Conservation (phyloP, 2,888 invertebrate species). For the Marasmarcha lunaedactyla region DNA sequence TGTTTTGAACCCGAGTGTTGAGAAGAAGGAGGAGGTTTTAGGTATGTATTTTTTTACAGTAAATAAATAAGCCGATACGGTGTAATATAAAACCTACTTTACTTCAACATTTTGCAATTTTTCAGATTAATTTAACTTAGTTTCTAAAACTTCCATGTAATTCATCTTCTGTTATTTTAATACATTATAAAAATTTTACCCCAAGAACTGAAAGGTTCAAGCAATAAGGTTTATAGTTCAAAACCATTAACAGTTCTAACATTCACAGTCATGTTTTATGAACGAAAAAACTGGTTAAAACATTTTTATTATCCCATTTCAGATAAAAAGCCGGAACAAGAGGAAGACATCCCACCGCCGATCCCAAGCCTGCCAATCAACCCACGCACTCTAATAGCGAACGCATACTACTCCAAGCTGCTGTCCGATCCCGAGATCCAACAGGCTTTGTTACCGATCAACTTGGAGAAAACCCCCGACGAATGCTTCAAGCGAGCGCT, state of each 20-base stretch:
- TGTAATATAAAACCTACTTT: no score
- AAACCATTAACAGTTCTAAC: no score
- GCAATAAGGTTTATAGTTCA: no score
- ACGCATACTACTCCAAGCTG: constrained; percentile 84
- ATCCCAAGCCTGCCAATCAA: constrained; percentile 63
- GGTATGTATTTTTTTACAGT: no score
- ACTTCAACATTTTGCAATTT: no score
- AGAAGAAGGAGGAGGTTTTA: constrained; percentile 14
- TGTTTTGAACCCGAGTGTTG: constrained; percentile 25
- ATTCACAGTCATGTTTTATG: no score
- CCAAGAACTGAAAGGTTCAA: constrained; percentile 18
- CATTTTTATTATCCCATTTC: no score
- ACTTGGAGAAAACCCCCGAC: constrained; percentile 89
- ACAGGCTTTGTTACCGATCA: constrained; percentile 80
- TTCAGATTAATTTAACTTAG: no score
- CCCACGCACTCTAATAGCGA: constrained; percentile 67
- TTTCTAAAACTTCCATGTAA: no score
- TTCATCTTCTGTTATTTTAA: no score
- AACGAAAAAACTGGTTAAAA: no score
- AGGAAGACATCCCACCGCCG: constrained; percentile 50
- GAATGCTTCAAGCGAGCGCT: constrained; percentile 91
- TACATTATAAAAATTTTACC: no score
- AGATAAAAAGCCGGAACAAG: constrained; percentile 28
- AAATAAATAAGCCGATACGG: constrained; percentile 13
- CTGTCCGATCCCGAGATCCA: constrained; percentile 83